Percentiles rank a stretch among this genome's conserved stretches.
Conservation (phyloP, 53 echinoderm and acorn worm genomes). For the Apostichopus leukothele region DNA sequence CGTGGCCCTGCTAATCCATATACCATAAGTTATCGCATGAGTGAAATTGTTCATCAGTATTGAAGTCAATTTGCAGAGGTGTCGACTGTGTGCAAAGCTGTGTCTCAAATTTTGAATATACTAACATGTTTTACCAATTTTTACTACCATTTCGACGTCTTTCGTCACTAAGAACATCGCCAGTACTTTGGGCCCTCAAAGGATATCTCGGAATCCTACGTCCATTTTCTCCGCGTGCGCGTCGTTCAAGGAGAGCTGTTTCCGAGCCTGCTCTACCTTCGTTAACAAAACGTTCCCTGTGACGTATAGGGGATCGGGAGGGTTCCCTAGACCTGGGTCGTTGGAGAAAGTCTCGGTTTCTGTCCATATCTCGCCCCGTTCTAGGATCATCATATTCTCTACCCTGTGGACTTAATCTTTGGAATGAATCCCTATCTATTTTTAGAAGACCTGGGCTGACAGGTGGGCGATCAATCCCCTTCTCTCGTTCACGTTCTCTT, state of each 20-base stretch:
- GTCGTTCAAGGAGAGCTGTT: conserved; percentile 73
- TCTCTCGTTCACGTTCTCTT: conserved; percentile 16
- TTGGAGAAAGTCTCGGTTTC: conserved; percentile 40
- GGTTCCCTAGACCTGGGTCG: conserved; percentile 41
- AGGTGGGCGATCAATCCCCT: not conserved
- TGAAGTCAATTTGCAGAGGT: too few relatives aligned
- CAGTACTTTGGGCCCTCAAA: conserved; percentile 85
- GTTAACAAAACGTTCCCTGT: conserved; percentile 44
- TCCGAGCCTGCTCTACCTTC: conserved; percentile 66
- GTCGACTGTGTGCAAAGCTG: too few relatives aligned
- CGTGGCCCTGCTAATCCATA: too few relatives aligned
- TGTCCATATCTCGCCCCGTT: conserved; percentile 32
- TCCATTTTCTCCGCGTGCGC: conserved; percentile 59
- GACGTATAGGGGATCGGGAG: conserved; percentile 43
- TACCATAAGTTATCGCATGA: too few relatives aligned
- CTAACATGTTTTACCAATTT: not conserved
- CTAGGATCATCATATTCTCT: conserved; percentile 32
- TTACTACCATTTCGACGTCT: conserved; percentile 49
- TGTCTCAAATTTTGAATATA: not conserved
- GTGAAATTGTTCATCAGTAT: too few relatives aligned
- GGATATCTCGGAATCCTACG: conserved; percentile 68
- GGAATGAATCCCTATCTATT: conserved; percentile 12
- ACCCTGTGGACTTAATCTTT: conserved; percentile 32
- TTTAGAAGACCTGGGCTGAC: conserved; percentile 12
- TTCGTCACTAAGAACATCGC: conserved; percentile 81